A percentile compares a stretch with the other conserved stretches of the same genome.
These are phyloP conservation scores for Neria commutata DNA, from an alignment of 2,888 invertebrate species.

Conservation along the genomic window DNA sequence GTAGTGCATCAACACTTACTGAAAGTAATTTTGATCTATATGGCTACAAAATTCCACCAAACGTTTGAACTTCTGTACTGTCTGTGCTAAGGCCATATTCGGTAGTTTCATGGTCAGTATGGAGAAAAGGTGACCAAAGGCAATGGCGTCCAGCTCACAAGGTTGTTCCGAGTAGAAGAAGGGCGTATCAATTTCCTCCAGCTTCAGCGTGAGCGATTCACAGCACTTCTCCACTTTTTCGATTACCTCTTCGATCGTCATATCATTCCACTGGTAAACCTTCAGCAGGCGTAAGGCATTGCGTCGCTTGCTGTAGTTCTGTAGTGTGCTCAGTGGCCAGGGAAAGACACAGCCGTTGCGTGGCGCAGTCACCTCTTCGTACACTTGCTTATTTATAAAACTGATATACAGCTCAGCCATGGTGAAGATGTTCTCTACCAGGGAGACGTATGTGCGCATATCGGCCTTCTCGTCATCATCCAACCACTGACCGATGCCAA, in stretches of 20 bases:
- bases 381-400: constrained; percentile 83
- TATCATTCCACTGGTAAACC: constrained; percentile 82
- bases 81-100: constrained; percentile 79
- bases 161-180: constrained; percentile 83
- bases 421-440: constrained; percentile 85
- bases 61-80: constrained; percentile 76
- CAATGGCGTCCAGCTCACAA: constrained; percentile 93
- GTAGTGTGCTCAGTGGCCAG: constrained; percentile 86
- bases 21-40: constrained; percentile 83
- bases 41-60: constrained; percentile 82
- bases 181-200: constrained; percentile 74
- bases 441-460: constrained; percentile 90
- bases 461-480: constrained; percentile 82
- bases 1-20: constrained; percentile 34
- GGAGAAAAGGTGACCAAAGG: constrained; percentile 96
- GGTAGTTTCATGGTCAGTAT: constrained; percentile 90
- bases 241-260: constrained; percentile 78
- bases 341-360: constrained; percentile 90
- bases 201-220: constrained; percentile 81
- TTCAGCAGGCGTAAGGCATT: constrained; percentile 74
- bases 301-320: constrained; percentile 78
- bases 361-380: constrained; percentile 79
- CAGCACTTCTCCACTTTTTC: constrained; percentile 80
- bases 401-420: constrained; percentile 89
- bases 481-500: constrained; percentile 74